phyloP scores from a whole-genome alignment of 1,140 invertebrate genomes.

The Cyclina sinensis region DNA sequence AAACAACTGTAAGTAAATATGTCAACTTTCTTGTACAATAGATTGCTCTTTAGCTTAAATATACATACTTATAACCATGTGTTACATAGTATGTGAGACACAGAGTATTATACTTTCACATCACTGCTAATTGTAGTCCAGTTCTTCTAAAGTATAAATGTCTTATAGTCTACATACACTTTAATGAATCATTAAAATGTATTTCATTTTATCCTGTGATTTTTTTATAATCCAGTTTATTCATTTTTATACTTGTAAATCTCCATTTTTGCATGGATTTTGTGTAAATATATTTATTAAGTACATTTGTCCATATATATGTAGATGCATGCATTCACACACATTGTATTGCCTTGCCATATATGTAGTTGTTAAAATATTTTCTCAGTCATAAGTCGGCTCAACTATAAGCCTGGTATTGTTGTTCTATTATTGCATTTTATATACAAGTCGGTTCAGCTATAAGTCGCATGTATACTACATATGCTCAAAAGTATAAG shows the following conservation, averaged over 20 bases:
- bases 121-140: neutral
- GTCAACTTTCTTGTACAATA: neutral
- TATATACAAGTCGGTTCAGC: neutral
- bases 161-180: no score
- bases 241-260: slow-evolving; percentile 3
- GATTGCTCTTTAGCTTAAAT: neutral
- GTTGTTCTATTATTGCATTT: neutral
- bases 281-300: slow-evolving; percentile 38
- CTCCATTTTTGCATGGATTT: slow-evolving; percentile 21
- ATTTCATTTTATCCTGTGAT: slow-evolving; percentile 7
- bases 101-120: neutral
- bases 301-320: slow-evolving; percentile 27
- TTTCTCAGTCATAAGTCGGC: slow-evolving; percentile 14
- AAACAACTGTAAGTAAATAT: no score
- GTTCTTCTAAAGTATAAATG: neutral
- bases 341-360: neutral
- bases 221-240: slow-evolving; percentile 20
- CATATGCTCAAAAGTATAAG: neutral
- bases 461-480: neutral
- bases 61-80: no score
- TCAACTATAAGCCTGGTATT: neutral
- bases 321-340: slow-evolving; percentile 1
- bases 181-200: neutral
- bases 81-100: neutral
- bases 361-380: neutral